Base-by-base conservation (phyloP, 2,113 vertebrate species). In the Oophaga pumilio region DNA sequence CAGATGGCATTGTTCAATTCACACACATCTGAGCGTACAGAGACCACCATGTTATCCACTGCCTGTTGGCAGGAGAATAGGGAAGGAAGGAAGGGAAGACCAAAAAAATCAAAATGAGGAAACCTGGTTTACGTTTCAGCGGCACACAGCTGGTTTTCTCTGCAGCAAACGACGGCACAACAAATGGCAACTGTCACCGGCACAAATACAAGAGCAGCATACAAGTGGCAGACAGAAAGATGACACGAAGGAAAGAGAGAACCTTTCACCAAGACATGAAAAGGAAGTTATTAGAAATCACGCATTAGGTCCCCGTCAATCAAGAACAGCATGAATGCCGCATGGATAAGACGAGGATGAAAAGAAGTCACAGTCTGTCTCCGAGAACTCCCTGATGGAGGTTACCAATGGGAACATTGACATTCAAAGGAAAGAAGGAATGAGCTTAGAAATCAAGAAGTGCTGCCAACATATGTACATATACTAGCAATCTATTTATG, bases 81-180 rank as follows among this genome's bases (percentile, higher is more conserved):
- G 62, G 52, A 71, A 87, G 85, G 76, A 87, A 87, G 85, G 85
- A 83, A 88, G 68, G 74, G 86, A 82, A 62, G 69, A 79, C 7
- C 73, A 22, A 64, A 78, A 64, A 78, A 83, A 83, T 69, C n/a
- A 83, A 68, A 83, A 83, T 69, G 85, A 86, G 85, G 85, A 86
- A 62, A 83, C 68, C 68, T 87, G 66, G 66, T 87, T 74, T 88
- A 88, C 24, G 69, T 88, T 87, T 87, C 28, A 87, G 81, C 50
- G 77, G 28, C 22, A 80, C 78, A 87, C 28, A 87, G 78, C 86
- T 81, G 64, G 78, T 28, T 68, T 78, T 56, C 78, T 60, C 66
- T 14, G 28, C 79, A 82, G 28, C 78, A 60, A 81, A 26, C 49
- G 33, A 62, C 26, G 6, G 26, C 17, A 57, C 57, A 87, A 82